Evolutionary conservation across 1,140 invertebrate genomes (phyloP), one percentile per base, ranked within the genome.

Genomic region (Portunus trituberculatus): DNA sequence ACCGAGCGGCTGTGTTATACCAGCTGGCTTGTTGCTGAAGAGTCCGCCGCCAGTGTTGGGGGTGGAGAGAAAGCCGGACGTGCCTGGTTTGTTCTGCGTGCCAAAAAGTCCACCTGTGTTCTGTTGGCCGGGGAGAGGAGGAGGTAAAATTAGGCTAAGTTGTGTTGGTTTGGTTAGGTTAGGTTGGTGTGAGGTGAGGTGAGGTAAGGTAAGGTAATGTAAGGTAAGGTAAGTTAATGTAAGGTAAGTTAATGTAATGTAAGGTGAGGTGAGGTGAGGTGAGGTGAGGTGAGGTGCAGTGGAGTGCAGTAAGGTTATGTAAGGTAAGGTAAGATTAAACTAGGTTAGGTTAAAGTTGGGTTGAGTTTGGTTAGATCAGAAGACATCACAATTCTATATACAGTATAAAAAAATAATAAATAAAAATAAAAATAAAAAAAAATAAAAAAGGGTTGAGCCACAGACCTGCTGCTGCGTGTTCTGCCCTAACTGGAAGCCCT

Each of bases 1-100:
- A 45, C 31, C 82, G 16, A 95, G 90, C n/a, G 45, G 95, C 82
- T n/a, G 94, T 28, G 91, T 89, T 7, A 96, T 91, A 20, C 95
- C 96, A 39, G 96, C 95, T 20, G 96, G 95, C 92, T 96, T 96
- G 89, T 84, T 96, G 31, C 95, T 95, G 89, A 96, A 96, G 45
- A 96, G 95, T n/a, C 96, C 96, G 14, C 94, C 94, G 46, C 93
- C 90, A 20, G 95, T 59, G 10, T 31, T 84, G 14, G 91, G 93
- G 16, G 83, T 96, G 20, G 95, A 94, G n/a, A 96, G 45, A 45
- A 96, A 94, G 4, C 59, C 52, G 12, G 67, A 25, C 8, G 59
- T 84, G 6, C 82, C 91, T 8, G 94, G 52, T 28, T 94, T 94
- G 59, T 95, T 95, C 93, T 96, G 95, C n/a, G 76, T 87, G 7